Conservation (phyloP, 1,140 invertebrate species). For the Zaprionus taronus region DNA sequence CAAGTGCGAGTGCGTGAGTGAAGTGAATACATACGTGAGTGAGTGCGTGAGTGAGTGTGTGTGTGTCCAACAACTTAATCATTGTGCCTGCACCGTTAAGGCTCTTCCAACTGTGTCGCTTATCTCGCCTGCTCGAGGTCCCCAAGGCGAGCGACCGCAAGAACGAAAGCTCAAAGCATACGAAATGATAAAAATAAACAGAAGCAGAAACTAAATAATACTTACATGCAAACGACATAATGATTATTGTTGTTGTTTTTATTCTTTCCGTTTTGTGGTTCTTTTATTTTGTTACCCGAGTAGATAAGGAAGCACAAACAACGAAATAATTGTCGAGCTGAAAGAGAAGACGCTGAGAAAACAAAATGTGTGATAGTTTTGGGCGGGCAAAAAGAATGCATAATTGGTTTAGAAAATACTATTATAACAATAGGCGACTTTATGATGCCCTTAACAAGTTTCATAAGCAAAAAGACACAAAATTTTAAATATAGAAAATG, state of each 20-base stretch:
- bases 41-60: not conserved
- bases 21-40: not conserved
- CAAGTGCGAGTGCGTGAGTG: conserved; percentile 2
- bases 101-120: conserved; percentile 36
- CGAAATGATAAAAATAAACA: conserved; percentile 41
- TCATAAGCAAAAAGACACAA: not conserved
- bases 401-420: not conserved
- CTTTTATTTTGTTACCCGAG: not conserved
- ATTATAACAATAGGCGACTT: not conserved
- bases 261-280: not conserved
- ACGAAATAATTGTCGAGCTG: not conserved
- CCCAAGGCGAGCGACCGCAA: conserved; percentile 37
- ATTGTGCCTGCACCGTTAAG: conserved; percentile 3
- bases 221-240: conserved; percentile 41
- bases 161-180: conserved; percentile 44
- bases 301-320: conserved; percentile 19
- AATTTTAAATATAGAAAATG: not conserved
- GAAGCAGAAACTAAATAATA: conserved; percentile 14
- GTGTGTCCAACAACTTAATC: conserved; percentile 33
- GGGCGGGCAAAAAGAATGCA: not conserved
- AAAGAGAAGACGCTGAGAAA: not conserved
- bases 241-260: conserved; percentile 11
- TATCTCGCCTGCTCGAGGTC: conserved; percentile 44
- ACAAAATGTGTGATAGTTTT: conserved; percentile 9
- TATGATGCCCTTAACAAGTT: not conserved